Evolutionary conservation across 2,113 vertebrate species (phyloP).

Genomic region (Ceuthmochares aereus): DNA sequence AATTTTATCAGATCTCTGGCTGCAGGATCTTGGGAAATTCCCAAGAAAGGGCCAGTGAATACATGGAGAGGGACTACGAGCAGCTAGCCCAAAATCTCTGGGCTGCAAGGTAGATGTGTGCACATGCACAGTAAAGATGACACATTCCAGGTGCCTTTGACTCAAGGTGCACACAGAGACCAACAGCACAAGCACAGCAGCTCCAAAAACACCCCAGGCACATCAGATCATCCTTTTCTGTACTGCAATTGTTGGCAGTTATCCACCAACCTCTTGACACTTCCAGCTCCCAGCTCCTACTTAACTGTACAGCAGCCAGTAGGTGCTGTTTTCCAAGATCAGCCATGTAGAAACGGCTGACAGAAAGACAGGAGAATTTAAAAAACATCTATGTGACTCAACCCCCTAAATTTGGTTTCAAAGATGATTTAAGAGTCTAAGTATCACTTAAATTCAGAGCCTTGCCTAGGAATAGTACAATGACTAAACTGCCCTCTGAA

Average conservation of each 20-base stretch:
- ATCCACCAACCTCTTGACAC: constrained; percentile 20
- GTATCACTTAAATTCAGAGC: constrained; percentile 19
- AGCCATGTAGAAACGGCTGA: not conserved
- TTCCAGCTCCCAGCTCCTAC: not conserved
- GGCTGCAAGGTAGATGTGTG: not conserved
- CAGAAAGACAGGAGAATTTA: constrained; percentile 30
- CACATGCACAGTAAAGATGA: not conserved
- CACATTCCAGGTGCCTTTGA: not conserved
- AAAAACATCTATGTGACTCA: not conserved
- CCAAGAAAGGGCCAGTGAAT: not conserved
- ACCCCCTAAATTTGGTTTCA: constrained; percentile 21
- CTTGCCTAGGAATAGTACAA: constrained; percentile 30
- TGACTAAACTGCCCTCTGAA: constrained; percentile 27
- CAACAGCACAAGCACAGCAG: not conserved
- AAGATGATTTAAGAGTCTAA: constrained; percentile 3
- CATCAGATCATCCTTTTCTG: not conserved
- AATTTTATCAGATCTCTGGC: not conserved
- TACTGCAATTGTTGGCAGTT: constrained; percentile 9
- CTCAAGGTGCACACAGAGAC: not conserved
- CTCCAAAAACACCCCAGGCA: not conserved
- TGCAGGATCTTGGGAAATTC: not conserved
- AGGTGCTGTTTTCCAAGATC: not conserved
- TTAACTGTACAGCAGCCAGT: not conserved
- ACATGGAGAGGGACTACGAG: not conserved
- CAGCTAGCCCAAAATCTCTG: not conserved